Evolutionary conservation across 2,113 vertebrate species (phyloP), one percentile per base, ranked within the genome.

Genomic region (Ochotona curzoniae): DNA sequence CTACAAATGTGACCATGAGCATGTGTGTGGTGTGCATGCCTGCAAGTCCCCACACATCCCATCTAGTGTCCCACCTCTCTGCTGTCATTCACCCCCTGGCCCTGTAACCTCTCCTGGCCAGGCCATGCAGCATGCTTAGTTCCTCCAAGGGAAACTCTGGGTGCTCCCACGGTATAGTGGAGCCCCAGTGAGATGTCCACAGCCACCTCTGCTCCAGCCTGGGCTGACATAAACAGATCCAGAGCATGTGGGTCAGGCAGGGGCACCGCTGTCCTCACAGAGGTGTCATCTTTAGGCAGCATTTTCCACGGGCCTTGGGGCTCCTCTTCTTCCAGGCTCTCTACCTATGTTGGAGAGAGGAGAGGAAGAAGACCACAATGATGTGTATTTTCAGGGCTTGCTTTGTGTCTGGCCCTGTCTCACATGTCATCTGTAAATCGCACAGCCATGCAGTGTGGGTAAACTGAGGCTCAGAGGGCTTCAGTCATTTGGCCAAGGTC

Each of bases 391-490:
- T 70, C 20, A 82, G 23, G 44, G 28, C 11, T 32, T 51, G 57
- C n/a, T 63, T 67, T 74, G 70, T 76, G 30, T 8, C 17, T n/a
- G 70, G 57, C 20, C 20, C 47, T 60, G 83, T 18, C 94, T 75
- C 92, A 47, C 25, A 14, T 88, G 9, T 49, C 84, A 67, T 47
- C 69, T 70, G 76, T 87, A 82, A 95, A 71, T 28, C 21, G 79
- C 11, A 67, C 32, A 84, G 18, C 26, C 83, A 35, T 87, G 63
- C 10, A n/a, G n/a, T 44, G 35, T 44, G 12, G 80, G 28, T 83
- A 74, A 92, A 93, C 47, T 23, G 76, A 83, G 83, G 60, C 79
- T 85, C n/a, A 66, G 20, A 90, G 54, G 69, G 18, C 38, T 86
- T 76, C 14, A 80, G 28, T n/a, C 75, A 90, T 38, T 64, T 66